Percentiles rank a stretch among this genome's conserved stretches.
phyloP scores from a whole-genome alignment of 37 sponge, comb jelly and placozoan genomes.

The Halisarca cf. caerulea region DNA sequence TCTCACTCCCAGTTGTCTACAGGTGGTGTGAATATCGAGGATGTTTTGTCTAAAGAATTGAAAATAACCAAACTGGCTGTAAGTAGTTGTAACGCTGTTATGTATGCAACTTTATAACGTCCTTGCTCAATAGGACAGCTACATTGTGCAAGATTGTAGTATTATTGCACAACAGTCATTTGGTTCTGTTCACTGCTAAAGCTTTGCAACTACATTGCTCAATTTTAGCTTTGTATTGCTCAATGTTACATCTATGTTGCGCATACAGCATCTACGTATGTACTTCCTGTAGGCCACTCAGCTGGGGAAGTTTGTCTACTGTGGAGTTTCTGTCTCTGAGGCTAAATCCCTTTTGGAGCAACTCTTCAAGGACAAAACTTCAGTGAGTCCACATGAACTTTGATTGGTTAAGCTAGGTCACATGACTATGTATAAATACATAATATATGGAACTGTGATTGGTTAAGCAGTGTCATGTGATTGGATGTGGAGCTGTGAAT shows the following conservation, averaged over 20 bases:
- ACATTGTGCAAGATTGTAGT: too few relatives aligned
- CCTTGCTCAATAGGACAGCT: too few relatives aligned
- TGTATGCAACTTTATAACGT: too few relatives aligned
- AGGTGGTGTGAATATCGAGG: not conserved
- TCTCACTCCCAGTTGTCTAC: not conserved
- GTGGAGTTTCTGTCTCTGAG: slow-evolving; percentile 39
- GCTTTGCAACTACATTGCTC: not conserved
- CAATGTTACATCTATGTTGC: too few relatives aligned
- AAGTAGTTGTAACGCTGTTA: too few relatives aligned
- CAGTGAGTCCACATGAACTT: not conserved
- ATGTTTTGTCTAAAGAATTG: not conserved
- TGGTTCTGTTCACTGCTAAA: not conserved
- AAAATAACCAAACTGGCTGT: slow-evolving; percentile 14
- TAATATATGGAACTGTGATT: too few relatives aligned
- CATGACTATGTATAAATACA: too few relatives aligned
- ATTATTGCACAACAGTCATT: too few relatives aligned
- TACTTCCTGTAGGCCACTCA: slow-evolving; percentile 6
- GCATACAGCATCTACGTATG: too few relatives aligned
- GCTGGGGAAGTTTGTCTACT: slow-evolving; percentile 24
- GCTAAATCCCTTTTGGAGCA: slow-evolving; percentile 49
- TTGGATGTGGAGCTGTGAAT: too few relatives aligned
- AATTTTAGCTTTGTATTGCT: too few relatives aligned
- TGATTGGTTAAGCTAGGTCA: not conserved
- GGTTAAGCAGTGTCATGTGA: too few relatives aligned
- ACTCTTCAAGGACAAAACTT: slow-evolving; percentile 45